Base-by-base conservation (phyloP, 2,113 vertebrate genomes). In the Rana temporaria region DNA sequence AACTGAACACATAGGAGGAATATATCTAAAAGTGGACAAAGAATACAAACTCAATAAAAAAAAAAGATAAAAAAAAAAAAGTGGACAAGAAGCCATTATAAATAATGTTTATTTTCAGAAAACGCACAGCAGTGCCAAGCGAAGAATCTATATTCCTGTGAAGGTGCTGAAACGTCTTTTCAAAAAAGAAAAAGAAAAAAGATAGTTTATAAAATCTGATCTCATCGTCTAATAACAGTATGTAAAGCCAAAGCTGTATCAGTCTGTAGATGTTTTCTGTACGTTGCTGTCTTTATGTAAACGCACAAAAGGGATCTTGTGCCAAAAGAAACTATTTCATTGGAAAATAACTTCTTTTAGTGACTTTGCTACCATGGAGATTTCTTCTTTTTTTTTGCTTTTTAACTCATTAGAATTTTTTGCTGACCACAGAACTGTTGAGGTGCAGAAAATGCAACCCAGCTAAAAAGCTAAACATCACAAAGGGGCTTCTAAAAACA, bases 351-450 rank as follows among this genome's bases (percentile, higher is more conserved):
- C 26, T 83, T 60, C 71, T 59, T 75, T 83, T 76, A 76, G 67
- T 68, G 62, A 38, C 32, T 76, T 68, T 83, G 72, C 81, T 68
- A 72, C 72, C 71, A 83, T 62, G 72, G 81, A 75, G 81, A 83
- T 38, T 7, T 52, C 24, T 32, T 60, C 5, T 76, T 24, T 63
- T 22, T 7, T n/a, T 56, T 30, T 30, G 26, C 26, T 30, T 2
- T 30, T 20, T 72, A 17, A 53, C 11, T 26, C n/a, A 20, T 56
- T 22, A 12, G 30, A 59, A 3, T 26, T 59, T 59, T 56, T 59
- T 19, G 65, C 56, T n/a, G 34, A 32, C 32, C 19, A 62, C n/a
- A 20, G 20, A 24, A 3, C 12, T 11, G 12, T 24, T 22, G 38
- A 53, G 22, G 24, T 38, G 53, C 26, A 34, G 57, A 24, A 69